These are phyloP conservation scores for Epizoanthus fatuus DNA, from an alignment of 92 coral and sea anemone species.

Conservation along the genomic window DNA sequence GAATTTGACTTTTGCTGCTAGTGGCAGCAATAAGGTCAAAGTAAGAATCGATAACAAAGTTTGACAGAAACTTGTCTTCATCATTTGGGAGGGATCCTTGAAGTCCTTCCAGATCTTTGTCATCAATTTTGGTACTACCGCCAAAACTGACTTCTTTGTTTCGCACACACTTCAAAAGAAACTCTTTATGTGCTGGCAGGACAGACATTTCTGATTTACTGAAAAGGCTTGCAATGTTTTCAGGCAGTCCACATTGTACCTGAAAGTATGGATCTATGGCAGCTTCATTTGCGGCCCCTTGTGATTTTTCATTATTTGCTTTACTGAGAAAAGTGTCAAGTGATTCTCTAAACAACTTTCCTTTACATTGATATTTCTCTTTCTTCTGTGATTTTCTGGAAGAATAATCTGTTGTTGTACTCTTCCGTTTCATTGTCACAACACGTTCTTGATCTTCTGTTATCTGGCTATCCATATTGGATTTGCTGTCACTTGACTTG, in stretches of 20 bases:
- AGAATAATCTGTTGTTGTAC: constrained; percentile 34
- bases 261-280: constrained; percentile 33
- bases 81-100: constrained; percentile 24
- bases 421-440: constrained; percentile 32
- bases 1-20: constrained; percentile 7
- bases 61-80: constrained; percentile 30
- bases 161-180: constrained; percentile 16
- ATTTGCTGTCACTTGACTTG: constrained; percentile 1
- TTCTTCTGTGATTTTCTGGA: constrained; percentile 30
- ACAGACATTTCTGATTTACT: constrained; percentile 8
- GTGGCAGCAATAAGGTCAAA: constrained; percentile 30
- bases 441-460: constrained; percentile 32
- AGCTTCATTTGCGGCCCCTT: constrained; percentile 36
- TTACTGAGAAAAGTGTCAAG: constrained; percentile 39
- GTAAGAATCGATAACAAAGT: constrained; percentile 25
- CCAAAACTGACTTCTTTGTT: constrained; percentile 5
- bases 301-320: constrained; percentile 35
- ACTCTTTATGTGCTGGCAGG: constrained; percentile 19
- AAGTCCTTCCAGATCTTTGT: constrained; percentile 27
- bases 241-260: constrained; percentile 26
- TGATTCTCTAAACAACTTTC: constrained; percentile 39
- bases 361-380: constrained; percentile 31
- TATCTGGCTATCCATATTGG: constrained; percentile 15
- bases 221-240: constrained; percentile 12
- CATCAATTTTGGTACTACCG: constrained; percentile 1